Evolutionary conservation across 2,888 invertebrate genomes (phyloP).

Genomic region (Geotrupes spiniger): DNA sequence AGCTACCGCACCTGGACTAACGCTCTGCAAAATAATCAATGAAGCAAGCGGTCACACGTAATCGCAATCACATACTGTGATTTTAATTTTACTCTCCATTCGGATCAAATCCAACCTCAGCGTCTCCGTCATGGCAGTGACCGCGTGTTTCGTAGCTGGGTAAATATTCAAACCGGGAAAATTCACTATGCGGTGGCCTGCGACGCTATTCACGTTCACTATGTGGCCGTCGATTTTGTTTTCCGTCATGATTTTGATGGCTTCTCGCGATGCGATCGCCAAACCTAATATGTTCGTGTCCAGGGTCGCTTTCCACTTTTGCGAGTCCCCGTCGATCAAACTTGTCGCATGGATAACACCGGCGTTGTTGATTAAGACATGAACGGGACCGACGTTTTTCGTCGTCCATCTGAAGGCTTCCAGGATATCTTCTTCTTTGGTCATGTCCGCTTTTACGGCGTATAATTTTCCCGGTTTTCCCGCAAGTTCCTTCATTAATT

Average conservation of each 20-base stretch:
- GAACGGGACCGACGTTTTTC: neutral
- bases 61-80: too few species aligned
- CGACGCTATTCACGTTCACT: too few species aligned
- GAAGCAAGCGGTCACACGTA: too few species aligned
- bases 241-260: conserved; percentile 3
- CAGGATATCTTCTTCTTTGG: conserved; percentile 8
- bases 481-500: neutral
- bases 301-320: conserved; percentile 2
- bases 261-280: conserved; percentile 5
- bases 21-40: too few species aligned
- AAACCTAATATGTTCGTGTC: conserved; percentile 6
- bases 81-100: too few species aligned
- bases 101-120: too few species aligned
- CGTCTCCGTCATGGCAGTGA: too few species aligned
- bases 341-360: too few species aligned
- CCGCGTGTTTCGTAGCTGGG: too few species aligned
- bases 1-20: too few species aligned
- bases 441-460: neutral
- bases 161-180: too few species aligned
- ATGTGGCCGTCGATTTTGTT: neutral
- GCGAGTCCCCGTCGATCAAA: neutral
- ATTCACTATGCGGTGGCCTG: too few species aligned
- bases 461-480: conserved; percentile 8
- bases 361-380: conserved; percentile 10
- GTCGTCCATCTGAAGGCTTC: conserved; percentile 11